Conservation (phyloP, 2,113 vertebrate genomes). For the Butastur rufipennis region DNA sequence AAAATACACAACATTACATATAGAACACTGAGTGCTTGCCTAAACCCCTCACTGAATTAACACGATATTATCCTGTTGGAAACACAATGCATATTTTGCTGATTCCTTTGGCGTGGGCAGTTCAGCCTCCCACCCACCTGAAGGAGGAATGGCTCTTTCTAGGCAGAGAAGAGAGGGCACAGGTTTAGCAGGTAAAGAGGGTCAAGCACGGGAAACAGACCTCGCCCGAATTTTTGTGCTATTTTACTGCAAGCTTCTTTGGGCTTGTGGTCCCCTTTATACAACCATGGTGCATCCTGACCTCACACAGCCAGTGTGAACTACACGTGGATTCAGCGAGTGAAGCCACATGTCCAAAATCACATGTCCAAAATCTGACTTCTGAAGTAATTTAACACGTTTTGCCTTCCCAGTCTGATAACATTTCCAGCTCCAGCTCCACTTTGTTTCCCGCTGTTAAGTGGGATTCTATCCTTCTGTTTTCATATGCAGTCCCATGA, state of each 20-base stretch:
- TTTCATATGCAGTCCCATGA: conserved; percentile 44
- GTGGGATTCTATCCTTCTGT: conserved; percentile 9
- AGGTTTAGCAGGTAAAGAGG: not conserved
- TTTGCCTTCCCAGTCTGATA: conserved; percentile 17
- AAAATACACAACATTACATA: not conserved
- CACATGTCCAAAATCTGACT: conserved; percentile 5
- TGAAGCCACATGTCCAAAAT: conserved; percentile 14
- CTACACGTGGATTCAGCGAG: not conserved
- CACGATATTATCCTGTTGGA: not conserved
- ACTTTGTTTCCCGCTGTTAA: conserved; percentile 9
- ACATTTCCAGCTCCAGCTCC: conserved; percentile 49
- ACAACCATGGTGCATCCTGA: not conserved
- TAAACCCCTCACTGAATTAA: not conserved
- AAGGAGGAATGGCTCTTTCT: not conserved
- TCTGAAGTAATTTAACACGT: not conserved
- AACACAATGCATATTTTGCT: not conserved
- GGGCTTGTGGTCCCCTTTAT: not conserved
- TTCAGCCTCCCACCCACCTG: not conserved
- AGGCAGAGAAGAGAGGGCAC: not conserved
- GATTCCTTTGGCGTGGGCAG: not conserved
- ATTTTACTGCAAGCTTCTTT: not conserved
- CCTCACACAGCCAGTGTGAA: not conserved
- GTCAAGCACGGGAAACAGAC: fast-evolving
- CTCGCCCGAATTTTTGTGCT: not conserved
- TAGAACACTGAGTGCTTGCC: not conserved